Percentiles rank a stretch among this genome's conserved stretches.
Evolutionary conservation across 1,140 invertebrate species (phyloP).

Genomic region (Anastrepha ludens): DNA sequence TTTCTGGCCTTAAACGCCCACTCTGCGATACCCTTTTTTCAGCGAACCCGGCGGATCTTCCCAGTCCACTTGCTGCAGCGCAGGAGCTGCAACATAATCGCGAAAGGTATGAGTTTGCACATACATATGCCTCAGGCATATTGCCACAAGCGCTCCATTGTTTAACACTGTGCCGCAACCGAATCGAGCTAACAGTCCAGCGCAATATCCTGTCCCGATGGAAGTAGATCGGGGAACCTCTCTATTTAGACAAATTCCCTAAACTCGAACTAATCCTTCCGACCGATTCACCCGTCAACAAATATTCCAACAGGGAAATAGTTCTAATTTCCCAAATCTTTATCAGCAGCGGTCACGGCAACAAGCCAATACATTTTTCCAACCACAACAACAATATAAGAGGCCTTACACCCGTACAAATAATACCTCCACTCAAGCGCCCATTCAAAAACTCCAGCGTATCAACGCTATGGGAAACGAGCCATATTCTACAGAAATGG

Average conservation of each 20-base stretch:
- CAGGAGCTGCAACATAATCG: slow-evolving; percentile 36
- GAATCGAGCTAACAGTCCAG: not conserved
- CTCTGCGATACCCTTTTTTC: slow-evolving; percentile 37
- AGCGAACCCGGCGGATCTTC: slow-evolving; percentile 18
- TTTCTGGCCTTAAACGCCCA: slow-evolving; percentile 22
- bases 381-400: slow-evolving; percentile 32
- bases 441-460: not conserved
- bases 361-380: slow-evolving; percentile 24
- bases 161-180: too few species aligned
- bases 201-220: slow-evolving; percentile 8
- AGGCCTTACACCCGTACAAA: not conserved
- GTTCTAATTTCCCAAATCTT: slow-evolving; percentile 24
- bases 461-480: not conserved
- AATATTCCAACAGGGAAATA: not conserved
- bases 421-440: not conserved
- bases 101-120: not conserved
- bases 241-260: slow-evolving; percentile 43
- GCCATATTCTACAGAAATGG: not conserved
- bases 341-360: not conserved
- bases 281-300: not conserved
- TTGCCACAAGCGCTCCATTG: not conserved
- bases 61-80: slow-evolving; percentile 36
- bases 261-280: not conserved
- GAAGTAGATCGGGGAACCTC: slow-evolving; percentile 21
- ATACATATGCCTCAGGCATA: not conserved